phyloP scores from a whole-genome alignment of 2,888 invertebrate species.

The Heliconius sara region DNA sequence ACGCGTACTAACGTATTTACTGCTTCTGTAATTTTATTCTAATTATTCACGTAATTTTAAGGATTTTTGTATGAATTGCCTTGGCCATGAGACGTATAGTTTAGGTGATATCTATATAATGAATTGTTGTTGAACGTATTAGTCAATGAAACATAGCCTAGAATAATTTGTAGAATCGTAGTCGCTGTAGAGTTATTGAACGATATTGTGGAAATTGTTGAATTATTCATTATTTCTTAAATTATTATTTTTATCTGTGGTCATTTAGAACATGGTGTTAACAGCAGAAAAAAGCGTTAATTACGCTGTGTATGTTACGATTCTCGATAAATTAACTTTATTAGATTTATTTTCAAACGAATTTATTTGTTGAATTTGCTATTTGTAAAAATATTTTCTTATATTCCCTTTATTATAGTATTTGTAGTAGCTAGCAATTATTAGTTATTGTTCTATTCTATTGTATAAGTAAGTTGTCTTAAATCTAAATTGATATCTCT shows the following conservation, averaged over 20 bases:
- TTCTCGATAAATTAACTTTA: constrained; percentile 22
- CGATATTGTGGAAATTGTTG: constrained; percentile 44
- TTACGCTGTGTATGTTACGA: constrained; percentile 36
- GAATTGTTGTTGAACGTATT: constrained; percentile 55
- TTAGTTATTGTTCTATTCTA: constrained; percentile 48
- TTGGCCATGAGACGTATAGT: constrained; percentile 48
- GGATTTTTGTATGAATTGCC: constrained; percentile 49
- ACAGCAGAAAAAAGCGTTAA: constrained; percentile 27
- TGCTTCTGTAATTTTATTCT: constrained; percentile 40
- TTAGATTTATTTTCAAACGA: constrained; percentile 32
- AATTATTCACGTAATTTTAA: constrained; percentile 34
- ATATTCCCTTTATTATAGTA: constrained; percentile 34
- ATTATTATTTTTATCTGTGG: constrained; percentile 8
- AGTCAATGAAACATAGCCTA: constrained; percentile 53
- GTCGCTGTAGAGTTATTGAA: constrained; percentile 49
- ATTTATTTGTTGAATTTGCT: constrained; percentile 51
- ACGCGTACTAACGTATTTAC: constrained; percentile 39
- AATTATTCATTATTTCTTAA: constrained; percentile 28
- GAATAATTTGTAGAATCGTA: constrained; percentile 53
- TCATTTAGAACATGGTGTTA: constrained; percentile 15
- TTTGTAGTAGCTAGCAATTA: constrained; percentile 43
- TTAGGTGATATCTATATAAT: constrained; percentile 48
- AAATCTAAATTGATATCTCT: constrained; percentile 41
- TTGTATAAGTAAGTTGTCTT: constrained; percentile 39
- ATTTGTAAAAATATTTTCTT: constrained; percentile 46